Evolutionary conservation across 2,113 vertebrate genomes (phyloP), one percentile per base, ranked within the genome.

Genomic region (Genyomyrus donnyi): DNA sequence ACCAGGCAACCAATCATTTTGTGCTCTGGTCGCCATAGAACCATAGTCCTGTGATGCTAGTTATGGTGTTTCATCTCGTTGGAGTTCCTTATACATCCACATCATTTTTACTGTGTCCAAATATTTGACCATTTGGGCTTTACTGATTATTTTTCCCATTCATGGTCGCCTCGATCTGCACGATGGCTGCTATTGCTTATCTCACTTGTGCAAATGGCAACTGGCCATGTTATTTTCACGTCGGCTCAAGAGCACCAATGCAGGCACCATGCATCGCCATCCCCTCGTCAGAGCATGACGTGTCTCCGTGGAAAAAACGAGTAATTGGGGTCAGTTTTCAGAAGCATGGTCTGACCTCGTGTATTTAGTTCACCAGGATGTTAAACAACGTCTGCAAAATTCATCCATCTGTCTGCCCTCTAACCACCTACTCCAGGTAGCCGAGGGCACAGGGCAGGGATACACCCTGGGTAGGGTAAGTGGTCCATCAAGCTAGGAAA

Each of bases 1-100:
- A 93, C 94, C 93, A 93, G 92, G 95, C n/a, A 90, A 95, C 93
- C 83, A 27, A 89, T 62, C 80, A 88, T 91, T 93, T 91, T 89
- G 35, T 92, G 89, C 85, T 87, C 92, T 93, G 93, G 91, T 84
- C 21, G 27, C 90, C 88, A 89, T 42, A 88, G 90, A 88, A 93
- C 90, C 89, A 89, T 31, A 88, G 89, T 88, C 88, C 42, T 48
- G 11, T 49, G 39, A 88, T 48, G 88, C 62, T 88, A 35, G 13
- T 17, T 15, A n/a, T 84, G 21, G 50, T n/a, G 24, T 52, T 89
- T n/a, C 49, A 89, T 27, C 74, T 50, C 15, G 3, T 15, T 48
- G 56, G 5, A 87, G 48, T 53, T 56, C 85, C 17, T 52, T 9
- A 39, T 27, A 42, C 45, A 15, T 8, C 31, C n/a, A 52, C 70